Base-by-base conservation (phyloP, 2,113 vertebrate species). In the Elephas maximus region DNA sequence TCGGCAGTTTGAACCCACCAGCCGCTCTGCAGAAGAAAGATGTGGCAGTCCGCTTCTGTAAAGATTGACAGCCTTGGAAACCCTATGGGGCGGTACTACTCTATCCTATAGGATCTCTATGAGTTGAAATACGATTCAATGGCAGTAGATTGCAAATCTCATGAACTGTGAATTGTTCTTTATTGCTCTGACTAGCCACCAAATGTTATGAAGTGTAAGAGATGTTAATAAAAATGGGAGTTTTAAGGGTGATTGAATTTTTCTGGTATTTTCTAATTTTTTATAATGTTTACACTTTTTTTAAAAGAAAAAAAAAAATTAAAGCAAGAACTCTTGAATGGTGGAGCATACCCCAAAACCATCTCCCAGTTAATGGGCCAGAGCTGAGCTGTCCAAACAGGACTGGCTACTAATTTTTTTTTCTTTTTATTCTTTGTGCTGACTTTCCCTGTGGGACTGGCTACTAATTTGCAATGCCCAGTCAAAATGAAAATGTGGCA, bases 231-330 rank as follows among this genome's bases (percentile, higher is more conserved):
- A 77, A 92, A 83, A 92, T 92, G 69, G 83, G 41, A 82, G 45
- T 71, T 85, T 69, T 37, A 57, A 80, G 51, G 65, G 33, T 33
- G 17, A 86, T 78, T 63, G 78, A 33, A 51, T 41, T 91, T 95
- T 86, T 73, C 51, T 91, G 81, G n/a, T 83, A 53, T 77, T 79
- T 76, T 90, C 14, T 62, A 69, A 60, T 51, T 85, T 60, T 90
- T 78, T 67, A 65, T 87, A 30, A 60, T 48, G 48, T 48, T 48
- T 48, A 48, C 48, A 48, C 48, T 48, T 37, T 37, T 37, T 37
- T 37, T 48, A 48, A 48, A 48, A 48, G 10, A 48, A 48, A 48
- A 48, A 48, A 48, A 48, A 48, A 80, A 80, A 82, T 37, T 37
- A 86, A 95, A 60, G 37, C 28, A 86, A 89, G 48, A 67, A 73